Evolutionary conservation across 37 sponge, comb jelly and placozoan species (phyloP), one percentile per base, ranked within the genome.

Genomic region (Cladorhizidae sp.): DNA sequence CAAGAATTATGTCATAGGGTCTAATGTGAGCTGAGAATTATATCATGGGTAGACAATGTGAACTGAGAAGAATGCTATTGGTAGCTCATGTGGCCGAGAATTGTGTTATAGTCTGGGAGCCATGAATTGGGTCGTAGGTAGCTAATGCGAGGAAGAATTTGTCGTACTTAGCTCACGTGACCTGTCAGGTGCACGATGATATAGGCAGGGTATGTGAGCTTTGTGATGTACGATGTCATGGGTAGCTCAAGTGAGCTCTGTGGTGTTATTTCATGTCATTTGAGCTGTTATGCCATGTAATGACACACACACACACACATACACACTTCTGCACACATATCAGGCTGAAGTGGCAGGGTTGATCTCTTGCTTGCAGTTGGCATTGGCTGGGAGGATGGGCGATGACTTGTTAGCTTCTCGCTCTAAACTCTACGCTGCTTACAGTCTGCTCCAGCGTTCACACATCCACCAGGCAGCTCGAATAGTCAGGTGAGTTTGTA

Each of bases 341-440:
- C 63, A 93, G 94, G 90, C 94, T 0, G 61, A 70, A 17, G n/a
- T 54, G 49, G 94, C 94, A 75, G 94, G 94, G 0, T 33, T 38
- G 22, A 57, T 93, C 15, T 93, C 94, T 11, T 32, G 35, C 8
- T 51, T 65, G 29, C 94, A 93, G 85, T 49, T 90, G 76, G 72
- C 57, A 3, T 70, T 93, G 23, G 92, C 94, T 42, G 40, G 39
- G 20, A 72, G 39, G 36, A 72, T 90, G 78, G 81, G 88, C 9
- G 87, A 93, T 32, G 81, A 83, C 50, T 33, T 86, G n/a, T 64
- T 93, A 61, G 82, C 72, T 21, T n/a, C 77, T 39, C 51, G 61
- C 28, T 87, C 84, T 70, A 78, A 72, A 42, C 70, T 93, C 42
- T 93, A 74, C 59, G 12, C 72, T 26, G 94, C 94, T 8, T 85